Base-by-base conservation (phyloP, 2,888 invertebrate species). In the Strigamia transsilvanica region DNA sequence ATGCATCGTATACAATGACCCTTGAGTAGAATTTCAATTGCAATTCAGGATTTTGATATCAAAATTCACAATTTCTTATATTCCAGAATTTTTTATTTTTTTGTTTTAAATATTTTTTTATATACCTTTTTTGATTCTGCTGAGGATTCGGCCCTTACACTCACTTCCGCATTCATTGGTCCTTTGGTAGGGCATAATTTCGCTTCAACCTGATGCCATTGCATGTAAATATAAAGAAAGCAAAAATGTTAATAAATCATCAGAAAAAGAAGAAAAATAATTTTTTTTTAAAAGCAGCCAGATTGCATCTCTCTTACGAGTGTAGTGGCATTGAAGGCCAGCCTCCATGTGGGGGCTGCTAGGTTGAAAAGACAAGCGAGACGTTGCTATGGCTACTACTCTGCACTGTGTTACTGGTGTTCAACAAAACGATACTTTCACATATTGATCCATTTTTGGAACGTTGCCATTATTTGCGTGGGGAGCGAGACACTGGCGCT, bases 381-480 rank as follows among this genome's bases (percentile, higher is more conserved):
- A 32, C 15, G 73, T 73, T 73, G 32, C 73, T 73, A 73, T 73
- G 73, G 73, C 32, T n/a, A 73, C 73, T 18, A 51, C 73, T 9
- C 73, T 32, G 73, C 73, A 73, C 73, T 32, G 27, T 51, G 18
- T 73, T 56, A 73, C 73, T 73, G 73, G 32, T 73, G 73, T 32
- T 15, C 73, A 73, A 32, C 56, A 73, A 73, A 12, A 73, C n/a
- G 73, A 23, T 73, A 73, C 73, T 73, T 32, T 73, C 73, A 73
- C 73, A 73, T 73, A 73, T 73, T 73, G 73, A 73, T 73, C 73
- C 73, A 73, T 73, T 73, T 73, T 73, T 73, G 73, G 73, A 73
- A 32, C 73, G 73, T 73, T 73, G 73, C 73, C 73, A 73, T 27
- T 73, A n/a, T 73, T 23, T 73, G 73, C 13, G 23, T n/a, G 32